Percentiles rank a stretch among this genome's conserved stretches.
Conservation (phyloP, 2,888 invertebrate species). For the Apamea epomidion region DNA sequence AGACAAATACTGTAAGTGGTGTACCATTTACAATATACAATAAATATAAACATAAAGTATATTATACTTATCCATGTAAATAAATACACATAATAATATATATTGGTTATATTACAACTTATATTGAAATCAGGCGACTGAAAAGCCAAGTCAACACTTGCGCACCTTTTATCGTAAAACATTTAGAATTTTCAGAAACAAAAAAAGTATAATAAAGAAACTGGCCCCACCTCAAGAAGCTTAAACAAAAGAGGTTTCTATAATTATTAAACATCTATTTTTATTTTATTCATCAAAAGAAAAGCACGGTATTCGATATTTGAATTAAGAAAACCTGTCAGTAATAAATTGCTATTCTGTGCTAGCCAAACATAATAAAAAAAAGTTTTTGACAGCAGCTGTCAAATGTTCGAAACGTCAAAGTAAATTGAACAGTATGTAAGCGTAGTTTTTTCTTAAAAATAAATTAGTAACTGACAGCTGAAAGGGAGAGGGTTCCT, state of each 20-base stretch:
- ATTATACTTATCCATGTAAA: no score
- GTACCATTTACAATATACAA: no score
- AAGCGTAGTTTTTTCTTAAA: slow-evolving; percentile 29
- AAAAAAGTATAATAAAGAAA: not conserved
- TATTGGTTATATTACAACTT: not conserved
- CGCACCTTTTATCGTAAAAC: not conserved
- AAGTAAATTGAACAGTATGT: slow-evolving; percentile 43
- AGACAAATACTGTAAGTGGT: no score
- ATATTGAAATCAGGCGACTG: not conserved
- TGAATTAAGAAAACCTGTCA: slow-evolving; percentile 7
- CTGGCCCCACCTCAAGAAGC: no score
- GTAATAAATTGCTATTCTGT: slow-evolving; percentile 2
- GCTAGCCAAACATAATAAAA: not conserved
- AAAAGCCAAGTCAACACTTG: not conserved
- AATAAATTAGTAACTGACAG: slow-evolving; percentile 55
- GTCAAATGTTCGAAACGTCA: slow-evolving; percentile 45
- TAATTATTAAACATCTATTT: not conserved
- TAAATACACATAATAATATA: no score
- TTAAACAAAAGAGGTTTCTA: not conserved
- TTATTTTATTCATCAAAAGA: not conserved
- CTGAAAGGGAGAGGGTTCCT: slow-evolving; percentile 57
- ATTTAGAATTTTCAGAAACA: not conserved
- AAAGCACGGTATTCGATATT: slow-evolving; percentile 6
- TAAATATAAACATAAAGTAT: no score
- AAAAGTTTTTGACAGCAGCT: slow-evolving; percentile 35